Conservation (phyloP, 2,797 vertebrate species). For the Pangasius mekongensis region DNA sequence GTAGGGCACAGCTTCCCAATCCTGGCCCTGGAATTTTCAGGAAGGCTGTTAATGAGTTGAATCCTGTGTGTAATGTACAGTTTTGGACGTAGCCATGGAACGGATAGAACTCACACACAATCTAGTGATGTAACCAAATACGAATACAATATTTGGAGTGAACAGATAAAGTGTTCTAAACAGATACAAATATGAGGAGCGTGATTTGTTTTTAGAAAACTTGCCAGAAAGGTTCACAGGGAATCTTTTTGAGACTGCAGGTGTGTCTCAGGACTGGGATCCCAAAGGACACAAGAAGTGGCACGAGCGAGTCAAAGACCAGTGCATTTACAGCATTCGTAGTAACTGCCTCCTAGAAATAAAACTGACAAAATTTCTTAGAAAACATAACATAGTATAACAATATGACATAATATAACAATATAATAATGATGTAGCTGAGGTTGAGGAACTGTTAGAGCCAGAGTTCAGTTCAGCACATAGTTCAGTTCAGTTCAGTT, state of each 20-base stretch:
- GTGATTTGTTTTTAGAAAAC: not conserved
- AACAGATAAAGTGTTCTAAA: not conserved
- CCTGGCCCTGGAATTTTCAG: not conserved
- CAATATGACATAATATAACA: not conserved
- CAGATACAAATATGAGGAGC: not conserved
- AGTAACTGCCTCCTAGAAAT: not conserved
- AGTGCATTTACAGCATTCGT: no score
- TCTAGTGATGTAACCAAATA: not conserved
- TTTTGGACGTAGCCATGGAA: not conserved
- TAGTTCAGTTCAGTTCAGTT: no score
- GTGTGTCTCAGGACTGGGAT: not conserved
- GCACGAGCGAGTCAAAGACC: not conserved
- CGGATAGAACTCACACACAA: not conserved
- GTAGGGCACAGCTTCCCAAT: not conserved
- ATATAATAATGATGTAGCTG: not conserved
- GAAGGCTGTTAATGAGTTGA: conserved; percentile 7
- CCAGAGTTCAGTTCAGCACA: not conserved
- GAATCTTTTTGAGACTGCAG: not conserved
- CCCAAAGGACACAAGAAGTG: not conserved
- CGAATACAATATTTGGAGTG: not conserved
- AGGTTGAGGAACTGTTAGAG: not conserved
- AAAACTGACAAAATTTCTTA: no score
- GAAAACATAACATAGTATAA: not conserved
- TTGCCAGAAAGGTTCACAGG: not conserved
- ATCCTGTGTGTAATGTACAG: not conserved